Conservation (phyloP, 2,797 vertebrate genomes). For the Myotis planiceps region DNA sequence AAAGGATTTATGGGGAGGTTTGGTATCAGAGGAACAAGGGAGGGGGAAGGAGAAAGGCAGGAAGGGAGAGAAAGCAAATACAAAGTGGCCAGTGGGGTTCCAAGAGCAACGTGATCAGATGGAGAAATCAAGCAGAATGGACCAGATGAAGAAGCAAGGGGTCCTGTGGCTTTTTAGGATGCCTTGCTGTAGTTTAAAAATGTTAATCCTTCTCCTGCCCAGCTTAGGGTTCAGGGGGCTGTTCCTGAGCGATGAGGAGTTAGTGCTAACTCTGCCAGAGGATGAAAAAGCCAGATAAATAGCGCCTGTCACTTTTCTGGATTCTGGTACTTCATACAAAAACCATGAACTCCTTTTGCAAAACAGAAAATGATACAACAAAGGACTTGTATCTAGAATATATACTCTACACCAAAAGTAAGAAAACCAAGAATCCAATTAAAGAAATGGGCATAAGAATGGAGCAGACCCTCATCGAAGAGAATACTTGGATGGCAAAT, state of each 20-base stretch:
- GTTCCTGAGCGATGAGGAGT: background rate
- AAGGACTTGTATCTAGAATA: background rate
- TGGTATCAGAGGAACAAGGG: background rate
- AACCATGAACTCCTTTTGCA: background rate
- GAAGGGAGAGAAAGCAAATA: background rate
- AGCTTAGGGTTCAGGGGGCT: background rate
- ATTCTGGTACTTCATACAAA: background rate
- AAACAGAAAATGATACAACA: background rate
- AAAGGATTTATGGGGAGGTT: background rate
- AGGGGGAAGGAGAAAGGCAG: background rate
- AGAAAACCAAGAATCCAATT: background rate
- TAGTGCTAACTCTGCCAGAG: background rate
- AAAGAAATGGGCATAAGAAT: background rate
- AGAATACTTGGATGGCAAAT: background rate
- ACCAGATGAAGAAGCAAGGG: background rate
- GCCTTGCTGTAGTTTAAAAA: background rate
- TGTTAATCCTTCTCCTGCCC: background rate
- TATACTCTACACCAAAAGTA: background rate
- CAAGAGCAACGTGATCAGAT: background rate
- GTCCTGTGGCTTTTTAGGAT: background rate
- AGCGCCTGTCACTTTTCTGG: background rate
- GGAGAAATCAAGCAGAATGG: background rate
- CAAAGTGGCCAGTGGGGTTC: background rate
- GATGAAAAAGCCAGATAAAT: background rate
- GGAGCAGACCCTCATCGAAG: background rate